phyloP scores from a whole-genome alignment of 2,888 invertebrate species.

The Abrostola triplasia region DNA sequence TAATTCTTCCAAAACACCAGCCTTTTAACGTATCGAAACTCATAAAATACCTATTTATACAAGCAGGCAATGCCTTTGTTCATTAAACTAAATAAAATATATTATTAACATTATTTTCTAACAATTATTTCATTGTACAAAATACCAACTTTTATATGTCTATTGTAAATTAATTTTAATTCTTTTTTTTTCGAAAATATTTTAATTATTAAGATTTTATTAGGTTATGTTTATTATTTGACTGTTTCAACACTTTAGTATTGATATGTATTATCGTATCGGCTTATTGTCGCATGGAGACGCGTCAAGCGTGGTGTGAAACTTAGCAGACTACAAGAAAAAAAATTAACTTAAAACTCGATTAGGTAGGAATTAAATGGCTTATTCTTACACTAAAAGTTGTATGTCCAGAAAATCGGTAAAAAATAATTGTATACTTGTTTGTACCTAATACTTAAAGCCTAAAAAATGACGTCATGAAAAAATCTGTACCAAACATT shows the following conservation, averaged over 20 bases:
- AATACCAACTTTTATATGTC: slow-evolving; percentile 34
- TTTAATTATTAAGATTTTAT: slow-evolving; percentile 24
- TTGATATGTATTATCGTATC: neutral
- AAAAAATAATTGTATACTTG: too few relatives aligned
- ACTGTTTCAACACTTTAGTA: slow-evolving; percentile 27
- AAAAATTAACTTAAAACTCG: too few relatives aligned
- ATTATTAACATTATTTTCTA: slow-evolving; percentile 23
- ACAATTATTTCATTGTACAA: slow-evolving; percentile 41
- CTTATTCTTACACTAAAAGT: too few relatives aligned
- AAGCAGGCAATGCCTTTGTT: neutral
- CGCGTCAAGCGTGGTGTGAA: too few relatives aligned
- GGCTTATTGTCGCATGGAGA: too few relatives aligned
- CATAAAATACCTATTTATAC: slow-evolving; percentile 20
- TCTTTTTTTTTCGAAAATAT: slow-evolving; percentile 33
- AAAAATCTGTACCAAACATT: too few relatives aligned
- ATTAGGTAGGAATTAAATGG: too few relatives aligned
- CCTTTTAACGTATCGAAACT: slow-evolving; percentile 6
- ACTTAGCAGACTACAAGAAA: too few relatives aligned
- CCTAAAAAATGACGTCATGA: too few relatives aligned
- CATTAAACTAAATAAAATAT: neutral
- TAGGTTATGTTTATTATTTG: slow-evolving; percentile 14
- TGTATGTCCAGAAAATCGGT: too few relatives aligned
- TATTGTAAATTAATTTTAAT: slow-evolving; percentile 41
- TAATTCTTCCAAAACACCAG: slow-evolving; percentile 5
- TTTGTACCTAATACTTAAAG: too few relatives aligned